Base-by-base conservation (phyloP, 2,113 vertebrate genomes). In the Mesoclemmys tuberculata region DNA sequence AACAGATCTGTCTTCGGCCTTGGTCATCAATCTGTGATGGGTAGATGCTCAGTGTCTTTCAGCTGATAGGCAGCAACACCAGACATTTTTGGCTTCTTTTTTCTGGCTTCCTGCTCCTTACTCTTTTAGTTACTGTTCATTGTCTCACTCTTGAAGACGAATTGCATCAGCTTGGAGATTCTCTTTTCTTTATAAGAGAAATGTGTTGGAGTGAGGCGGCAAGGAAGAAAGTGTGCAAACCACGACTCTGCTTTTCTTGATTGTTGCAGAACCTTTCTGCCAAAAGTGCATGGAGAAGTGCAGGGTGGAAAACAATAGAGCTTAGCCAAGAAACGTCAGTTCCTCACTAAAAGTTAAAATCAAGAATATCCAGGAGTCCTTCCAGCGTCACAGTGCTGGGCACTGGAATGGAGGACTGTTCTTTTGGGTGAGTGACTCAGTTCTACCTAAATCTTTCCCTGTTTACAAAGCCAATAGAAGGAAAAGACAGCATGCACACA, bases 221-320 rank as follows among this genome's bases (percentile, higher is more conserved):
- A 48, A 31, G 81, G 82, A 90, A 44, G 24, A 75, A 54, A n/a
- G 48, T 52, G 14, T 64, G 93, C 84, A 80, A 89, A 95, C 44
- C 78, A 27, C 85, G 71, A 6, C 48, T 26, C 26, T 1, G 1
- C 55, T 89, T 93, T 92, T 88, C 58, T 68, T 77, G 52, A 35
- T 61, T 93, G 71, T 77, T 86, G 80, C 46, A 0, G 1, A 77
- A 71, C 85, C 48, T 80, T 27, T 49, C 4, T 1, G 16, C 35
- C 80, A 52, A 80, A 87, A 93, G 71, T 92, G 78, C 83, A 38
- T 21, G 64, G 35, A 38, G 18, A 38, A 21, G n/a, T 35, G 64
- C 64, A 71, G 10, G 18, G n/a, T 38, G 19, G n/a, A 71, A 71
- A 71, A 71, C n/a, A 71, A 22, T 21, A 71, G 64, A 71, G 9